Evolutionary conservation across 2,888 invertebrate species (phyloP).

Genomic region (Clepsis dumicolana): DNA sequence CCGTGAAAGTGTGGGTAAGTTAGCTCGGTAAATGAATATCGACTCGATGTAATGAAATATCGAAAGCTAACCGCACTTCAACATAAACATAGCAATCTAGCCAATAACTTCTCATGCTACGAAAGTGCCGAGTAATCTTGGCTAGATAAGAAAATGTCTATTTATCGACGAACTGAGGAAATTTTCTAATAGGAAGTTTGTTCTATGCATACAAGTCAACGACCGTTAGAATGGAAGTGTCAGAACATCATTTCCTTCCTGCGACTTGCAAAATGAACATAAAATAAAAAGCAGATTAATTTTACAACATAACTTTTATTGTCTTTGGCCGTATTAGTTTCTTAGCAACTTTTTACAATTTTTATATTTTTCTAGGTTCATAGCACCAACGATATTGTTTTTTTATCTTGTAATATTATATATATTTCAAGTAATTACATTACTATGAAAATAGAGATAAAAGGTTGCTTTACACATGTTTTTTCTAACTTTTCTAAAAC

Average conservation of each 20-base stretch:
- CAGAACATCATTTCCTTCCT: background rate
- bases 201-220: slow-evolving; percentile 15
- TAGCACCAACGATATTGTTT: background rate
- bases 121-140: slow-evolving; percentile 38
- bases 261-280: background rate
- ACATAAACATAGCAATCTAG: slow-evolving; percentile 48
- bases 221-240: background rate
- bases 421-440: background rate
- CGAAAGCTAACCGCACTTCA: slow-evolving; percentile 51
- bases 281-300: background rate
- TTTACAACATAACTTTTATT: slow-evolving; percentile 29
- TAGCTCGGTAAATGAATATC: slow-evolving; percentile 27
- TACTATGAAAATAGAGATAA: background rate
- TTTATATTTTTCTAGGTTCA: background rate
- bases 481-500: background rate
- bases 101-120: slow-evolving; percentile 32
- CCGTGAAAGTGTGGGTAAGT: slow-evolving; percentile 34
- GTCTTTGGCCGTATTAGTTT: slow-evolving; percentile 43
- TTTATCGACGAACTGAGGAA: slow-evolving; percentile 5
- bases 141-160: slow-evolving; percentile 24
- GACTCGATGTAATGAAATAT: slow-evolving; percentile 46
- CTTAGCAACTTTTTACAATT: slow-evolving; percentile 22
- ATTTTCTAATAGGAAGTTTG: slow-evolving; percentile 17
- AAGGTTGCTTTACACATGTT: background rate
- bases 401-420: background rate